These are phyloP conservation scores for Heterochromis multidens DNA, from an alignment of 2,113 vertebrate species.

Conservation along the genomic window DNA sequence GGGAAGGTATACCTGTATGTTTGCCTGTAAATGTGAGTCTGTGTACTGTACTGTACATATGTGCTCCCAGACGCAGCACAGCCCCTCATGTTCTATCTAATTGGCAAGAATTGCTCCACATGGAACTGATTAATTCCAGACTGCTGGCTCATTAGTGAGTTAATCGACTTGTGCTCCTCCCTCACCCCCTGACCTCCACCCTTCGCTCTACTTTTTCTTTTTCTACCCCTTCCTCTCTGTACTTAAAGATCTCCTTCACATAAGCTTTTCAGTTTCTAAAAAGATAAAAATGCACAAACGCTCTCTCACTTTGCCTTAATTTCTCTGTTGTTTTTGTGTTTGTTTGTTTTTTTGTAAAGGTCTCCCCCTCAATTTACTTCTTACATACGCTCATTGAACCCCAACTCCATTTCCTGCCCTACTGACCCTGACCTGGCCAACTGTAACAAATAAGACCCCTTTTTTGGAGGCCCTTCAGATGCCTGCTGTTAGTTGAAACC, in stretches of 20 bases:
- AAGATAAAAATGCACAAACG: constrained; percentile 15
- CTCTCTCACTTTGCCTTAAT: too few relatives aligned
- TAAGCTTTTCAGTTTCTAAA: constrained; percentile 38
- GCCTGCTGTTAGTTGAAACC: constrained; percentile 39
- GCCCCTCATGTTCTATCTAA: constrained; percentile 68
- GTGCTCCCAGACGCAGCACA: constrained; percentile 45
- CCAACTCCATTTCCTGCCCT: constrained; percentile 8
- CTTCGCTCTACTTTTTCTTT: not conserved
- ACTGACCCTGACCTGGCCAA: constrained; percentile 51
- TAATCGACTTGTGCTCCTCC: constrained; percentile 67
- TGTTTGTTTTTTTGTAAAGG: not conserved
- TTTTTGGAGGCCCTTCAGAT: constrained; percentile 48
- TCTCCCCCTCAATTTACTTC: constrained; percentile 1
- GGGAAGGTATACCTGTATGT: not conserved
- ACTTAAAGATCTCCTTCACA: not conserved
- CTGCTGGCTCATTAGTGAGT: constrained; percentile 76
- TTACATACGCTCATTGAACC: constrained; percentile 18
- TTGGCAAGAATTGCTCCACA: constrained; percentile 74
- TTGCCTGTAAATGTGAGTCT: not conserved
- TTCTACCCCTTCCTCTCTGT: not conserved
- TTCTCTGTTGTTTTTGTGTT: not conserved
- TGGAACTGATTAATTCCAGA: constrained; percentile 80
- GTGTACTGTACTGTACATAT: constrained; percentile 5
- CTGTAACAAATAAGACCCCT: constrained; percentile 51
- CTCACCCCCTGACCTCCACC: not conserved